Evolutionary conservation across 2,797 vertebrate species (phyloP), one percentile per base, ranked within the genome.

Genomic region (Helicolenus hilgendorfi): DNA sequence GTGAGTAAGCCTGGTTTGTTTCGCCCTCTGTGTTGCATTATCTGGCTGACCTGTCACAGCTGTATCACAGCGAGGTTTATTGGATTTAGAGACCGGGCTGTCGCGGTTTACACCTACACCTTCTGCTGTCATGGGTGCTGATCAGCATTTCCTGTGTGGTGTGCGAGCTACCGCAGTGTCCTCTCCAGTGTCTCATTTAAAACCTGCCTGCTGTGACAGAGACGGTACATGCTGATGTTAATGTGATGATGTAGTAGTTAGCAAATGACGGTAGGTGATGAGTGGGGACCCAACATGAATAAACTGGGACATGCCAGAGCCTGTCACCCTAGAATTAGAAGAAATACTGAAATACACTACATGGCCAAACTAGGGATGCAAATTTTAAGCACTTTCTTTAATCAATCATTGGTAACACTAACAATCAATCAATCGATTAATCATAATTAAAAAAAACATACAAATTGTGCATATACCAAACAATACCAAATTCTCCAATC

Each of bases 11-110:
- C 79, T 33, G 63, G 85, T 93, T 93, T 92, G 89, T 92, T 89
- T 92, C 88, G 88, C 74, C 89, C 84, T 93, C 82, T 85, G 89
- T 92, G 93, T 81, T 79, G 91, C 85, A 87, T 93, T 96, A 95
- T 91, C 92, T 88, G 81, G 55, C 82, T 89, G 93, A 93, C 94
- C 94, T 93, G 89, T 92, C 91, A 94, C 81, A 68, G 83, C 86
- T 87, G 89, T 85, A 93, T 93, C 91, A 88, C 87, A 75, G 65
- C 14, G 55, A 85, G 90, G 79, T 94, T 95, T 93, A 92, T 92
- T 95, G 89, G 94, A 94, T 94, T 92, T 91, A 79, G 81, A 85
- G 77, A 85, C 65, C 5, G 2, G 75, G 72, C 79, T 83, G 88
- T 83, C 11, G 72, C 11, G n/a, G 87, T 92, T 92, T 88, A 85